These are phyloP conservation scores for Malurus melanocephalus DNA, from an alignment of 2,113 vertebrate genomes.

Conservation along the genomic window DNA sequence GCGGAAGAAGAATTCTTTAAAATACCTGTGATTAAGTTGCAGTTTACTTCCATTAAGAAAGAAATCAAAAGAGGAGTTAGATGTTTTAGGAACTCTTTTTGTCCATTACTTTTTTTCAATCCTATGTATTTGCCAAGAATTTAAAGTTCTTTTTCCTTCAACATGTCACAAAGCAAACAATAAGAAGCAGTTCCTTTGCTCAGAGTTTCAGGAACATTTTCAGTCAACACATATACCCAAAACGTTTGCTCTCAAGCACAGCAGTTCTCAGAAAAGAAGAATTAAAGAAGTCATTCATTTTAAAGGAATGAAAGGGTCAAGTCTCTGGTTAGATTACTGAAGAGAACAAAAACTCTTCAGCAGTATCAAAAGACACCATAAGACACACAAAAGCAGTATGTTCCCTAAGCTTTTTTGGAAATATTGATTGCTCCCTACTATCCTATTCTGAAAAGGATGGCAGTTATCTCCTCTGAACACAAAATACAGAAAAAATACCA, in stretches of 20 bases:
- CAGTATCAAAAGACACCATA: slow-evolving; percentile 10
- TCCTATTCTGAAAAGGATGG: background rate
- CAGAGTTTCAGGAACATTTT: slow-evolving; percentile 19
- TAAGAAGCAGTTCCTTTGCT: background rate
- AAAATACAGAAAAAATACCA: slow-evolving; percentile 3
- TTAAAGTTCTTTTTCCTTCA: background rate
- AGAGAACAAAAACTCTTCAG: slow-evolving; percentile 34
- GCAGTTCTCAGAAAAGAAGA: slow-evolving; percentile 2
- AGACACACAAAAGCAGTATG: slow-evolving; percentile 4
- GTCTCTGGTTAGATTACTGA: slow-evolving; percentile 25
- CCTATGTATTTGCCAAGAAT: background rate
- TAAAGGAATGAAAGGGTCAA: slow-evolving; percentile 35
- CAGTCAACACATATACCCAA: background rate
- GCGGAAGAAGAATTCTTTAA: background rate
- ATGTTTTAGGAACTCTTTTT: background rate
- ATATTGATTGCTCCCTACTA: slow-evolving; percentile 42
- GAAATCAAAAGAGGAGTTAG: background rate
- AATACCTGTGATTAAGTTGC: background rate
- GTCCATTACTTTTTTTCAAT: background rate
- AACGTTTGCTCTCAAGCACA: background rate
- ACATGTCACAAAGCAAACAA: background rate
- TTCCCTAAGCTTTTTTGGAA: slow-evolving; percentile 16
- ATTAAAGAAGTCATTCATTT: slow-evolving; percentile 29
- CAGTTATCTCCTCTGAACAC: slow-evolving; percentile 18
- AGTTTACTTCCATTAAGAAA: background rate